These are phyloP conservation scores for Excalfactoria chinensis DNA, from an alignment of 2,113 vertebrate species.

Conservation along the genomic window DNA sequence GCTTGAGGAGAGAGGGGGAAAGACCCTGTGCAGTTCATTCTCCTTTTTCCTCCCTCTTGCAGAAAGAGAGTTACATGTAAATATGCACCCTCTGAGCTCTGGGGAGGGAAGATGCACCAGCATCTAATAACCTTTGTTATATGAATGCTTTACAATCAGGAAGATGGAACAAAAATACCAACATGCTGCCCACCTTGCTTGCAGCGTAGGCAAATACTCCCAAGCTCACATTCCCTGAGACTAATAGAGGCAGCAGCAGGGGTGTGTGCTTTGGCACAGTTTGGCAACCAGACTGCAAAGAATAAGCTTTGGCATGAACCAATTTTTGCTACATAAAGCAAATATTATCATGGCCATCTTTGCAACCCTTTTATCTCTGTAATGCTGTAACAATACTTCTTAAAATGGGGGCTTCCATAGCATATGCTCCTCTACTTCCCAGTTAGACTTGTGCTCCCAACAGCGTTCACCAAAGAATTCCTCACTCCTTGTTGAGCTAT, in stretches of 20 bases:
- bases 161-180: neutral
- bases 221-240: fast-evolving
- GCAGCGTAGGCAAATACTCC: fast-evolving
- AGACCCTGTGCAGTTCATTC: neutral
- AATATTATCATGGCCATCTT: neutral
- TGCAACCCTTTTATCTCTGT: neutral
- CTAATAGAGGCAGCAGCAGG: neutral
- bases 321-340: neutral
- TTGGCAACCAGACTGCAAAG: neutral
- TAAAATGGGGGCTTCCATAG: neutral
- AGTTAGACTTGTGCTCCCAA: neutral
- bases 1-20: neutral
- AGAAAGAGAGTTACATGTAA: neutral
- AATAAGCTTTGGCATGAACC: neutral
- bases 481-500: neutral
- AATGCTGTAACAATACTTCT: neutral
- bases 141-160: fast-evolving
- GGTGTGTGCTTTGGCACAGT: fast-evolving
- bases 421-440: fast-evolving
- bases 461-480: neutral
- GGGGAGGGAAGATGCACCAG: neutral
- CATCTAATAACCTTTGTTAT: fast-evolving
- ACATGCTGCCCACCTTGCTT: neutral
- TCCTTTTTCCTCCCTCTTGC: neutral
- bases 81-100: neutral